Evolutionary conservation across 2,797 vertebrate species (phyloP).

Genomic region (Acrossocheilus wenchowensis): DNA sequence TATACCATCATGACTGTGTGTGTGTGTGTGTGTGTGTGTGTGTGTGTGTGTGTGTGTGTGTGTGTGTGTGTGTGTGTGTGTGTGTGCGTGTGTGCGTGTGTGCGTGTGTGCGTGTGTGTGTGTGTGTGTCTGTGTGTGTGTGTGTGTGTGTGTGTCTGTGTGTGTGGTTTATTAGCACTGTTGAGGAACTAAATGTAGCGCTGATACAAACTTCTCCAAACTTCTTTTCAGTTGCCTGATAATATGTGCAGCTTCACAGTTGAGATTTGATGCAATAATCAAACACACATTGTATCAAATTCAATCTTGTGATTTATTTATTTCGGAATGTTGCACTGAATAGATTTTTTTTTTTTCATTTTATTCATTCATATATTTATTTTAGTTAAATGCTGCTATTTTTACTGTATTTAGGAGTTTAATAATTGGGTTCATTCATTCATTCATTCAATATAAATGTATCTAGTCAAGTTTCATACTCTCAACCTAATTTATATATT

Average conservation of each 20-base stretch:
- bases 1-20: constrained; percentile 36
- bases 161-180: not conserved
- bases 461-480: too few relatives aligned
- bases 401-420: too few relatives aligned
- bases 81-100: constrained; percentile 17
- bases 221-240: not conserved
- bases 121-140: constrained; percentile 21
- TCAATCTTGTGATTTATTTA: not conserved
- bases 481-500: too few relatives aligned
- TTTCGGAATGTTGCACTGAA: not conserved
- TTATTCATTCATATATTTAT: too few relatives aligned
- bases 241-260: not conserved
- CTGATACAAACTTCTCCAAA: not conserved
- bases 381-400: not conserved
- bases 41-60: constrained; percentile 22
- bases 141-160: constrained; percentile 26
- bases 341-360: not conserved
- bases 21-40: constrained; percentile 9
- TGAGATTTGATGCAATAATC: not conserved
- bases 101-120: constrained; percentile 22
- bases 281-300: too few relatives aligned
- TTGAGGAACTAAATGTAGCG: not conserved
- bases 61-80: constrained; percentile 22
- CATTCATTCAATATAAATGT: too few relatives aligned
- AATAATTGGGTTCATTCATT: too few relatives aligned